Conservation (phyloP, 2,888 invertebrate genomes). For the Trachelus tabidus region DNA sequence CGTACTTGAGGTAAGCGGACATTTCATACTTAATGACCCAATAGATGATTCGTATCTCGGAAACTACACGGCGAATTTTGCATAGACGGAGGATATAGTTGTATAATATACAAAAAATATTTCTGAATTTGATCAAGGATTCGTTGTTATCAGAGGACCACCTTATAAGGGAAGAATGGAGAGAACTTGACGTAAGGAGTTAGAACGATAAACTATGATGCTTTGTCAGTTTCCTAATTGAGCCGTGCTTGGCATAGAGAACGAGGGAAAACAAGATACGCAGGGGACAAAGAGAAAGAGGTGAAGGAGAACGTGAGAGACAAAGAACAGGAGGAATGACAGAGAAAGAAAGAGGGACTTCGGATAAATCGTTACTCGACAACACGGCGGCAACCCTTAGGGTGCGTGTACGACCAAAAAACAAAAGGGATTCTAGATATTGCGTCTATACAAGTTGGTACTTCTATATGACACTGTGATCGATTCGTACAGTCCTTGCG, state of each 20-base stretch:
- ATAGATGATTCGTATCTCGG: too few relatives aligned
- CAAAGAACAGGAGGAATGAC: background rate
- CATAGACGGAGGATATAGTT: too few relatives aligned
- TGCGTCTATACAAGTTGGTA: background rate
- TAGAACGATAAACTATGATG: background rate
- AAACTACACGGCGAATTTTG: too few relatives aligned
- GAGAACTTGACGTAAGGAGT: background rate
- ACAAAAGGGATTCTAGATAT: background rate
- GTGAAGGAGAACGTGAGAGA: background rate
- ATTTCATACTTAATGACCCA: too few relatives aligned
- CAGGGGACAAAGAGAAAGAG: background rate
- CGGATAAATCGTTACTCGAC: background rate
- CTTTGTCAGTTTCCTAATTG: background rate
- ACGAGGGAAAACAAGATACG: background rate
- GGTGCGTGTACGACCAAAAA: background rate
- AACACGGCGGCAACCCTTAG: background rate
- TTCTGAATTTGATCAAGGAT: too few relatives aligned
- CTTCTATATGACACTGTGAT: background rate
- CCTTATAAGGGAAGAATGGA: too few relatives aligned
- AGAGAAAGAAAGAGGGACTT: background rate
- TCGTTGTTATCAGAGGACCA: too few relatives aligned
- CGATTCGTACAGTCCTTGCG: background rate
- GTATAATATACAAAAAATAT: too few relatives aligned
- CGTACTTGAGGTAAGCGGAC: too few relatives aligned
- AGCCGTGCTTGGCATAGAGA: background rate